A percentile compares a stretch with the other conserved stretches of the same genome.
These are phyloP conservation scores for Trachythela sp. DNA, from an alignment of 64 coral and sea anemone species.

Conservation along the genomic window DNA sequence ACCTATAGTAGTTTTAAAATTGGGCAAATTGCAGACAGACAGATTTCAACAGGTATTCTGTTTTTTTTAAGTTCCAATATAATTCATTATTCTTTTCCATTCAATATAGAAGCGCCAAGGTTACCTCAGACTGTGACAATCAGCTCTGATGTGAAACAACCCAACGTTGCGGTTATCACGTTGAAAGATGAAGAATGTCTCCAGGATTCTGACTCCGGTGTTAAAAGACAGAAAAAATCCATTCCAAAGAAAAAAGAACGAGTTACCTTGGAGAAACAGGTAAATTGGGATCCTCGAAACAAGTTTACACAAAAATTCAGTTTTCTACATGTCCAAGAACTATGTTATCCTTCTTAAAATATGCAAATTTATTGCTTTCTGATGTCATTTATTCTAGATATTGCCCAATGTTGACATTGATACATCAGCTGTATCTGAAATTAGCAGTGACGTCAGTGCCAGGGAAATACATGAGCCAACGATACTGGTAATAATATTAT, in stretches of 20 bases:
- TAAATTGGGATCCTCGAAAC: background rate
- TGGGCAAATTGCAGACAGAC: background rate
- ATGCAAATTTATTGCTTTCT: background rate
- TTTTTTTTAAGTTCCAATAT: background rate
- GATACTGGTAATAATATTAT: background rate
- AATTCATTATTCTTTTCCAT: background rate
- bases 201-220: background rate
- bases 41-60: background rate
- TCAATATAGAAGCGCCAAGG: background rate
- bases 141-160: background rate
- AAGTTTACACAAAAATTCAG: too few relatives aligned
- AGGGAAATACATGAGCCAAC: background rate
- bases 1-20: too few relatives aligned
- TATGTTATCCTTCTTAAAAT: too few relatives aligned
- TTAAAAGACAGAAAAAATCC: background rate
- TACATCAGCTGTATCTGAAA: slow-evolving; percentile 63
- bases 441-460: background rate
- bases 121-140: background rate
- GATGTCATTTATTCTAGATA: slow-evolving; percentile 38
- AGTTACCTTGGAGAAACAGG: background rate
- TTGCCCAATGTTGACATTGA: slow-evolving; percentile 90
- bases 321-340: too few relatives aligned
- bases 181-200: background rate
- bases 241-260: background rate
- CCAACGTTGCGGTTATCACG: background rate